Evolutionary conservation across 2,113 vertebrate genomes (phyloP).

Genomic region (Macquaria australasica): DNA sequence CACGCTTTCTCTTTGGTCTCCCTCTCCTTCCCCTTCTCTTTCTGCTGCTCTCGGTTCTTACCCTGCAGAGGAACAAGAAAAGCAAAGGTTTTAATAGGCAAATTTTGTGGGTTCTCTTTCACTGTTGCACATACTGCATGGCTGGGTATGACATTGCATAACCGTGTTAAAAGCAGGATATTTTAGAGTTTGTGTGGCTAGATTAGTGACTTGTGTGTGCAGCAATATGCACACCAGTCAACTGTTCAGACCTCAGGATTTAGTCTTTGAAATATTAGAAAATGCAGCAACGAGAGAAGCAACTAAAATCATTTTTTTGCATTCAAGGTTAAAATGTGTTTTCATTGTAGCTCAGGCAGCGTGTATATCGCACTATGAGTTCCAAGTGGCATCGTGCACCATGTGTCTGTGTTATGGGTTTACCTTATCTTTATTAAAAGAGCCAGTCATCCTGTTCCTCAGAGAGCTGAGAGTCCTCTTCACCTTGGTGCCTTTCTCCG

Average conservation of each 20-base stretch:
- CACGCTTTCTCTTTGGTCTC: constrained; percentile 82
- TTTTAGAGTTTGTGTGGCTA: constrained; percentile 35
- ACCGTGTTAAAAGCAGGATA: constrained; percentile 19
- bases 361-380: not conserved
- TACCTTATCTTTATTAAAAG: constrained; percentile 97
- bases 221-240: not conserved
- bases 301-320: too few relatives aligned
- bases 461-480: constrained; percentile 93
- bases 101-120: not conserved
- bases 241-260: constrained; percentile 33
- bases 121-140: not conserved
- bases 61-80: constrained; percentile 81
- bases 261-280: not conserved
- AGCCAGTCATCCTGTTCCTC: constrained; percentile 90
- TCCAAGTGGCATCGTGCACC: not conserved
- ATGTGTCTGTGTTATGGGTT: constrained; percentile 5
- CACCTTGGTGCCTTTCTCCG: constrained; percentile 89
- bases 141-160: not conserved
- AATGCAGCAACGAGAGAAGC: too few relatives aligned
- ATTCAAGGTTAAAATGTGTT: too few relatives aligned
- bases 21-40: constrained; percentile 83
- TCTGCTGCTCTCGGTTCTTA: constrained; percentile 88
- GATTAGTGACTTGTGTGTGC: constrained; percentile 27
- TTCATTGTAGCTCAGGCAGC: not conserved
- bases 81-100: constrained; percentile 30